Base-by-base conservation (phyloP, 2,888 invertebrate species). In the Brenthis hecate region DNA sequence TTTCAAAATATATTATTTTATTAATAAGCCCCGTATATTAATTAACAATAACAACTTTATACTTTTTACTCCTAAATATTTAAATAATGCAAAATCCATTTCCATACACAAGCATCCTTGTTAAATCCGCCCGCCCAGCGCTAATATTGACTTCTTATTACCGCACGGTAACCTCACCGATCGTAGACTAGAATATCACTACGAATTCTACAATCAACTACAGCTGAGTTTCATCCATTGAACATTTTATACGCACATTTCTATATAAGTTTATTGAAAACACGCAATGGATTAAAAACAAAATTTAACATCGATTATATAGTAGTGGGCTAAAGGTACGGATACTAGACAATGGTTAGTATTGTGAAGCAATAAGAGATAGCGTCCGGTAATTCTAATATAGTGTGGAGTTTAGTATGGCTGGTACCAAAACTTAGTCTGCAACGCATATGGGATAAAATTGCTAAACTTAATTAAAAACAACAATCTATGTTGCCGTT, bases 51-150 rank as follows among this genome's bases (percentile, higher is more conserved):
- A 36, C 5, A 19, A 55, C 11, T 14, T 14, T 55, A 0, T 5
- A 6, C 28, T 23, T 8, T 23, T 23, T 2, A 13, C 5, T 28
- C 13, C 13, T 55, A 3, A 14, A 14, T 28, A 14, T 28, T 2
- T 28, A n/a, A 56, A 36, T 62, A 56, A 51, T 63, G 6, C 28
- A 58, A 55, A 77, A 75, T 72, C 76, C 62, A 8, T 67, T 75
- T 86, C 89, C 83, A 83, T 68, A 78, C 64, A 72, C 71, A 56
- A 50, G 13, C 56, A 74, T 53, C 76, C 64, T 55, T 72, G 71
- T 73, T 65, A 79, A 79, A 78, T 86, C 90, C 87, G 89, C 86
- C 88, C 89, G 86, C 87, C 88, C 83, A 84, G 76, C 76, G 77
- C 80, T 78, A 81, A 81, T 81, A 80, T 81, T 81, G 79, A 81